Percentiles rank a stretch among this genome's conserved stretches.
These are phyloP conservation scores for Sitobion miscanthi DNA, from an alignment of 1,140 invertebrate species.

Conservation along the genomic window DNA sequence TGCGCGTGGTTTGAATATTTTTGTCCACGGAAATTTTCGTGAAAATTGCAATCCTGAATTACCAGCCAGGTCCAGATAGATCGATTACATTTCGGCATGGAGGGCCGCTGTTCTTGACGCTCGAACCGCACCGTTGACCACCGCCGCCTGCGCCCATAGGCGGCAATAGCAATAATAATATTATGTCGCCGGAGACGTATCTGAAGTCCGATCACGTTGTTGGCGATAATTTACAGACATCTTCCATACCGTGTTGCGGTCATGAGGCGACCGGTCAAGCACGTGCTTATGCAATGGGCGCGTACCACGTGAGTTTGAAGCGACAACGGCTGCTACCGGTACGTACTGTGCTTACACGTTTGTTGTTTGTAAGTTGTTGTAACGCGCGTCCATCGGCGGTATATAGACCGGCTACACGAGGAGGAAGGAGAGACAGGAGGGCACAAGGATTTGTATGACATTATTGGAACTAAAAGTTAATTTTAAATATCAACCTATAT, in stretches of 20 bases:
- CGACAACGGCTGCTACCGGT: not conserved
- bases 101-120: not conserved
- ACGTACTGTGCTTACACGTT: not conserved
- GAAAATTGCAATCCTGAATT: not conserved
- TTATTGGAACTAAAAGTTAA: too few species aligned
- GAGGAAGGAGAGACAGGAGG: too few species aligned
- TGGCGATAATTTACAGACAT: not conserved
- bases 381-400: not conserved
- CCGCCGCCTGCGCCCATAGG: not conserved
- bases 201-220: not conserved
- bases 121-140: not conserved
- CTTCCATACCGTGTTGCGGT: not conserved
- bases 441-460: too few species aligned
- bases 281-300: not conserved
- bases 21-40: not conserved
- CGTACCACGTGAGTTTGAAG: not conserved
- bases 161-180: not conserved
- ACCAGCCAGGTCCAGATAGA: not conserved
- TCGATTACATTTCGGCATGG: not conserved
- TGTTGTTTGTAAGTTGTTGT: not conserved
- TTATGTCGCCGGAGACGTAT: not conserved
- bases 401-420: too few species aligned
- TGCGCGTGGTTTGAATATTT: not conserved
- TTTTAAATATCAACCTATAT: too few species aligned
- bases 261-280: not conserved